phyloP scores from a whole-genome alignment of 2,888 invertebrate genomes.

The Hartigia nigra region DNA sequence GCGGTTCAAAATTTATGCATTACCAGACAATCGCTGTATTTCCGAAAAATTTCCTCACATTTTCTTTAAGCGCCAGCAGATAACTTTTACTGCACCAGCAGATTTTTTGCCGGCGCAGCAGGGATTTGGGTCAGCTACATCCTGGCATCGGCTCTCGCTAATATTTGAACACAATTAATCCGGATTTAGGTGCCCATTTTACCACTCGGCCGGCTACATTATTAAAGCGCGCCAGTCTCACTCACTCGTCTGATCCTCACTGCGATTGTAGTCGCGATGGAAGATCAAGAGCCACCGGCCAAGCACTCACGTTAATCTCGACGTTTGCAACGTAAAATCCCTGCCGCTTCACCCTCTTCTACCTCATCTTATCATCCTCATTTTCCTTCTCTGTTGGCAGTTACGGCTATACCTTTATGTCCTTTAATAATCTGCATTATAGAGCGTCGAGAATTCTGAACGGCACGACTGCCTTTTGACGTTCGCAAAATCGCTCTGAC shows the following conservation, averaged over 20 bases:
- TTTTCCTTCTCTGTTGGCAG: neutral
- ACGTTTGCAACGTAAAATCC: neutral
- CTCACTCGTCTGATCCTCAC: neutral
- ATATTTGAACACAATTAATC: constrained; percentile 62
- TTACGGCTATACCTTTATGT: neutral
- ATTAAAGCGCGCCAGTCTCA: constrained; percentile 13
- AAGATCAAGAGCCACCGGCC: neutral
- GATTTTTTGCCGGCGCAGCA: constrained; percentile 54
- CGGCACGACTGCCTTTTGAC: neutral
- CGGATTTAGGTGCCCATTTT: constrained; percentile 34
- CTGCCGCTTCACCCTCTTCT: neutral
- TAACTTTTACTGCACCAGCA: constrained; percentile 58
- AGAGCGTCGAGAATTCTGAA: neutral
- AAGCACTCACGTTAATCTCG: neutral
- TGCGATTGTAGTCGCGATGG: neutral
- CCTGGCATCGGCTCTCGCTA: constrained; percentile 34
- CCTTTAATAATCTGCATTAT: neutral
- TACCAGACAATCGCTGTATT: neutral
- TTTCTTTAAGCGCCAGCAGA: constrained; percentile 44
- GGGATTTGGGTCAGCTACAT: constrained; percentile 53
- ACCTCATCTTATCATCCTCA: neutral
- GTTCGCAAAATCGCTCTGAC: neutral
- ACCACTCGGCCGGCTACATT: constrained; percentile 18
- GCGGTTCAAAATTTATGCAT: neutral
- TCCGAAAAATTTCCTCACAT: constrained; percentile 35